A percentile compares a stretch with the other conserved stretches of the same genome.
Evolutionary conservation across 2,888 invertebrate species (phyloP).

Genomic region (Drosophila hamatofila): DNA sequence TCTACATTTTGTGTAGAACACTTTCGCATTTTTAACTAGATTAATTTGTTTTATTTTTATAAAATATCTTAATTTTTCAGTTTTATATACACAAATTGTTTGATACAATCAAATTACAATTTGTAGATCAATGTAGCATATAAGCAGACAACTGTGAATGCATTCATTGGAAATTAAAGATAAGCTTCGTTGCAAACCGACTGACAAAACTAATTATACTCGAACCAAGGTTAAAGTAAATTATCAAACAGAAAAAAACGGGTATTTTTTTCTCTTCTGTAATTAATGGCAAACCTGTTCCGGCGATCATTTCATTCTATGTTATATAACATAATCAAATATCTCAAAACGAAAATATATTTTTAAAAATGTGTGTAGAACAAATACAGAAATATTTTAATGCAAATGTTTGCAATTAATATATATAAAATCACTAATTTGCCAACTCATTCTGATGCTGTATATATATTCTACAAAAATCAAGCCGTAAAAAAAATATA

Average conservation of each 20-base stretch:
- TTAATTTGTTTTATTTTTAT: not conserved
- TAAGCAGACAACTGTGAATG: conserved; percentile 1
- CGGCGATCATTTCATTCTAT: conserved; percentile 34
- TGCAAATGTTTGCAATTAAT: not conserved
- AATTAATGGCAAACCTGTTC: conserved; percentile 63
- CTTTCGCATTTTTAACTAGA: not conserved
- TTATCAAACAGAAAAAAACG: conserved; percentile 33
- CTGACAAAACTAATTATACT: conserved; percentile 53
- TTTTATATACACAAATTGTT: not conserved
- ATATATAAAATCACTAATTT: not conserved
- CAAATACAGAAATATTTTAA: conserved; percentile 1
- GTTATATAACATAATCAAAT: conserved; percentile 46
- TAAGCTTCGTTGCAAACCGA: conserved; percentile 33
- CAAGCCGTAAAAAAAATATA: conserved; percentile 25
- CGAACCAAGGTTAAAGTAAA: conserved; percentile 46
- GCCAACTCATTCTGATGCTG: conserved; percentile 54
- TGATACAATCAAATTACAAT: not conserved
- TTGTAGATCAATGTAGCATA: conserved; percentile 1
- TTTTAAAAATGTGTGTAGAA: conserved; percentile 16
- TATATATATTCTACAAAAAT: not conserved
- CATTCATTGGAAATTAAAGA: conserved; percentile 24
- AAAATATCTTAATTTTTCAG: not conserved
- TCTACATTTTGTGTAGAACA: not conserved
- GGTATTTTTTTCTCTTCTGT: conserved; percentile 45
- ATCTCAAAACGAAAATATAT: conserved; percentile 13